Conservation (phyloP, 2,113 vertebrate genomes). For the Ophiodon elongatus region DNA sequence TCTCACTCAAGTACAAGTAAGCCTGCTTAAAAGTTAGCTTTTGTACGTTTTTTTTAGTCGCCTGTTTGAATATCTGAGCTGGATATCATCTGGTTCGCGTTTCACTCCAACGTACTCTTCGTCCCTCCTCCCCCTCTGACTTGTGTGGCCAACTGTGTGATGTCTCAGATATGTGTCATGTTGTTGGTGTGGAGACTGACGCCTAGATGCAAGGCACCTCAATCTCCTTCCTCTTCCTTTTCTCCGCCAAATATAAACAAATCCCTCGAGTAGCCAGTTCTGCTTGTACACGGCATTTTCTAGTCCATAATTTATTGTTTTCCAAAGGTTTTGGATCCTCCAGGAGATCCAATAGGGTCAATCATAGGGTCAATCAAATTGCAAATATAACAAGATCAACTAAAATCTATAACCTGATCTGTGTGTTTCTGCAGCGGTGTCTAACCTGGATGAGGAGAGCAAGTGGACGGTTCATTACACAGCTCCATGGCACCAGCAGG, state of each 20-base stretch:
- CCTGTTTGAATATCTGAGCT: constrained; percentile 14
- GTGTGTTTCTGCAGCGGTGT: constrained; percentile 88
- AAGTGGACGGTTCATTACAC: constrained; percentile 97
- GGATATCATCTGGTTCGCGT: background rate
- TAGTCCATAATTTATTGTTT: background rate
- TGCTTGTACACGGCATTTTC: background rate
- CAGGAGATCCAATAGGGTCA: background rate
- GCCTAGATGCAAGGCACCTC: constrained; percentile 53
- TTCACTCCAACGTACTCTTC: constrained; percentile 37
- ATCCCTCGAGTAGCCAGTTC: background rate
- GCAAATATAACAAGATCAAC: background rate
- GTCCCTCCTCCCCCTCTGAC: constrained; percentile 6
- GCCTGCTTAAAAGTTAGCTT: background rate
- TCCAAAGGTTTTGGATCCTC: background rate
- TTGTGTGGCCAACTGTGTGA: constrained; percentile 51
- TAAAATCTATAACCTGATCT: background rate
- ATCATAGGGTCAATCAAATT: background rate
- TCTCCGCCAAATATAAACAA: constrained; percentile 39
- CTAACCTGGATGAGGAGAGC: constrained; percentile 97
- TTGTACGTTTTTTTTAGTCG: background rate
- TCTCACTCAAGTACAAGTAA: background rate
- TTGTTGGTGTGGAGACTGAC: constrained; percentile 56
- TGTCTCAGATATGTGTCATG: constrained; percentile 65
- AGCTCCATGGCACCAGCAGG: constrained; percentile 97
- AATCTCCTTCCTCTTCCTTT: constrained; percentile 48